These are phyloP conservation scores for Galeopsomyia nigrocyanea DNA, from an alignment of 2,888 invertebrate genomes.

Conservation along the genomic window DNA sequence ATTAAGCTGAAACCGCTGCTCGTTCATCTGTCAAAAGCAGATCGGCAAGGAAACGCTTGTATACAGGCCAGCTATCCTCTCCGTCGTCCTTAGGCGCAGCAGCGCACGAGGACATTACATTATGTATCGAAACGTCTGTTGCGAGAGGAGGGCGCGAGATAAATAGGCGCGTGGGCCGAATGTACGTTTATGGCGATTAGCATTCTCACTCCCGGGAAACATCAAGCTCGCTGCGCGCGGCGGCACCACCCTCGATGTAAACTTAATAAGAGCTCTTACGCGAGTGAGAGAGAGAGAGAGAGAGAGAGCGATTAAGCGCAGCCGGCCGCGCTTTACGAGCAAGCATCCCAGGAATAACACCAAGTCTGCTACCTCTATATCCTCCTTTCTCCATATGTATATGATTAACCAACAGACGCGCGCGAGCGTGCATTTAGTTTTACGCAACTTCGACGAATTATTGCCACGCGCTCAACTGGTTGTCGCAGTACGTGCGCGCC, in stretches of 20 bases:
- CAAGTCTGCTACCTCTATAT: neutral
- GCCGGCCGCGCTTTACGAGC: constrained; percentile 12
- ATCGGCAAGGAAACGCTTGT: no score
- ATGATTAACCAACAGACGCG: no score
- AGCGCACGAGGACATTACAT: constrained; percentile 31
- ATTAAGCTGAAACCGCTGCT: no score
- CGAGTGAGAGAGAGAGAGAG: no score
- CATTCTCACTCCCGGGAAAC: constrained; percentile 43
- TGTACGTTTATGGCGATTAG: constrained; percentile 44
- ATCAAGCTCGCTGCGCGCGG: constrained; percentile 4
- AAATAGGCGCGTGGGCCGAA: constrained; percentile 25
- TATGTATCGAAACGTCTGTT: constrained; percentile 30
- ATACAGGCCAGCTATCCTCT: no score
- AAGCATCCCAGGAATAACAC: neutral
- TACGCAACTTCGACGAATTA: no score
- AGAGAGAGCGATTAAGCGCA: neutral
- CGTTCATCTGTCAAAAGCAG: no score
- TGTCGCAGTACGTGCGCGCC: no score
- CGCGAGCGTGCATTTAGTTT: no score
- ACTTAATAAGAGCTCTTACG: constrained; percentile 39
- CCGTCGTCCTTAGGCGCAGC: constrained; percentile 26
- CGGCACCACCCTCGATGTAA: constrained; percentile 28
- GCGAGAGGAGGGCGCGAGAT: constrained; percentile 33
- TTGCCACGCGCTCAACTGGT: no score
- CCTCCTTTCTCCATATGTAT: neutral